These are phyloP conservation scores for Scelioninae gen. 1 DNA, from an alignment of 2,888 invertebrate genomes.

Conservation along the genomic window DNA sequence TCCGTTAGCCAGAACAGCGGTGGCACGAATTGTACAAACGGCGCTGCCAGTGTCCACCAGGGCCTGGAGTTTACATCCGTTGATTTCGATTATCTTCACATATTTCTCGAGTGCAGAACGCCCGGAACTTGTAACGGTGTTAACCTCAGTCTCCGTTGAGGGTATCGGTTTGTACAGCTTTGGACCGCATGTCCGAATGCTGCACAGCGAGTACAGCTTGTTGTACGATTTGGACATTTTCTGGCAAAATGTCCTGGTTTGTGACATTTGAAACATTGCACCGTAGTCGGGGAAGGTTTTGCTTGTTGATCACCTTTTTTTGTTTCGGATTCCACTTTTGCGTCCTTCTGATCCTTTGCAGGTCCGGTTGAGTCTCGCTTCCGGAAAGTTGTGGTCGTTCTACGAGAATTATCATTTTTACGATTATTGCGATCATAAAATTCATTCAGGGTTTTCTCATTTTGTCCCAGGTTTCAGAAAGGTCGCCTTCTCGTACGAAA, in stretches of 20 bases:
- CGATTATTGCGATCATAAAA: no score
- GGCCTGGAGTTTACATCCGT: not conserved
- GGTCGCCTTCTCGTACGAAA: conserved; percentile 24
- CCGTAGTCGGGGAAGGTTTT: not conserved
- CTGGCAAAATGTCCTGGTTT: not conserved
- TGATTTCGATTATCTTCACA: not conserved
- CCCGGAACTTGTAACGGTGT: not conserved
- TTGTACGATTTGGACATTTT: not conserved
- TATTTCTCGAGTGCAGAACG: not conserved
- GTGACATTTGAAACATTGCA: not conserved
- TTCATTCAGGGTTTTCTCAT: conserved; percentile 7
- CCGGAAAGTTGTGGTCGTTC: no score
- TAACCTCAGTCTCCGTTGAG: not conserved
- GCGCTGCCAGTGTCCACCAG: not conserved
- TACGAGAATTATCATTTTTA: no score
- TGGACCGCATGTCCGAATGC: not conserved
- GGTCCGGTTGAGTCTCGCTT: no score
- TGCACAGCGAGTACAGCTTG: not conserved
- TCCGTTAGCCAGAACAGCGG: not conserved
- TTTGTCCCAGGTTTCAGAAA: conserved; percentile 14
- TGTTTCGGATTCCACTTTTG: no score
- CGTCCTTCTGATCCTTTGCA: no score
- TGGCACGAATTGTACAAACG: not conserved
- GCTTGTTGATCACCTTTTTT: not conserved
- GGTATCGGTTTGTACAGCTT: not conserved